Evolutionary conservation across 2,113 vertebrate species (phyloP).

Genomic region (Corydoras maculifer): DNA sequence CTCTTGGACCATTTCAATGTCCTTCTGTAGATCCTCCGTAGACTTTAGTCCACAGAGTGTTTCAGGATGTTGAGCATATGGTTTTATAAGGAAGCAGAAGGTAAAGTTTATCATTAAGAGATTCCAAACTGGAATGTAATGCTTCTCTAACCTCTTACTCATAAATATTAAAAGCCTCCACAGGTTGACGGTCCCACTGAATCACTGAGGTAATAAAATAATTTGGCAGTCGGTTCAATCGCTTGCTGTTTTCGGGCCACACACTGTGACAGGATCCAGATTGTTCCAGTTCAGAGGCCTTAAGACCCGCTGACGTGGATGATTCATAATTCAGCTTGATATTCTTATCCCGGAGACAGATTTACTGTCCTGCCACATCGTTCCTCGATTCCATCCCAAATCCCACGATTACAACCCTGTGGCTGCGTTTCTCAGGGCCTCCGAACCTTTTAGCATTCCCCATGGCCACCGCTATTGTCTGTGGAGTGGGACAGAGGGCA

Average conservation of each 20-base stretch:
- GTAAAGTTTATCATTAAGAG: too few relatives aligned
- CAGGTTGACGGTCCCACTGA: too few relatives aligned
- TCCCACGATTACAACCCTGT: conserved; percentile 28
- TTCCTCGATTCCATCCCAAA: conserved; percentile 26
- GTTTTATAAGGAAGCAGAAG: too few relatives aligned
- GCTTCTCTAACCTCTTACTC: too few relatives aligned
- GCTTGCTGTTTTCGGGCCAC: not conserved
- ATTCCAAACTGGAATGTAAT: too few relatives aligned
- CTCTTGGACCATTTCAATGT: too few relatives aligned
- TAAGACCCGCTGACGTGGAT: conserved; percentile 35
- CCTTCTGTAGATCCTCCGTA: too few relatives aligned
- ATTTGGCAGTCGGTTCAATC: not conserved
- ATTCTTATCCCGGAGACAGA: conserved; percentile 27
- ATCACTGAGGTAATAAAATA: too few relatives aligned
- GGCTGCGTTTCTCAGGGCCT: conserved; percentile 12
- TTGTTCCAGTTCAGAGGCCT: not conserved
- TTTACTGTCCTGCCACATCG: conserved; percentile 21
- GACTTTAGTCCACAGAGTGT: too few relatives aligned
- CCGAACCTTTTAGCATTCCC: conserved; percentile 28
- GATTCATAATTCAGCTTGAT: conserved; percentile 10
- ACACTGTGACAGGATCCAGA: conserved; percentile 1
- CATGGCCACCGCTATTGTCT: conserved; percentile 24
- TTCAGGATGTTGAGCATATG: too few relatives aligned
- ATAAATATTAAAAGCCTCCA: too few relatives aligned
- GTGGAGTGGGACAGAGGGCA: conserved; percentile 13